Evolutionary conservation across 2,113 vertebrate species (phyloP).

Genomic region (Ptilonorhynchus violaceus): DNA sequence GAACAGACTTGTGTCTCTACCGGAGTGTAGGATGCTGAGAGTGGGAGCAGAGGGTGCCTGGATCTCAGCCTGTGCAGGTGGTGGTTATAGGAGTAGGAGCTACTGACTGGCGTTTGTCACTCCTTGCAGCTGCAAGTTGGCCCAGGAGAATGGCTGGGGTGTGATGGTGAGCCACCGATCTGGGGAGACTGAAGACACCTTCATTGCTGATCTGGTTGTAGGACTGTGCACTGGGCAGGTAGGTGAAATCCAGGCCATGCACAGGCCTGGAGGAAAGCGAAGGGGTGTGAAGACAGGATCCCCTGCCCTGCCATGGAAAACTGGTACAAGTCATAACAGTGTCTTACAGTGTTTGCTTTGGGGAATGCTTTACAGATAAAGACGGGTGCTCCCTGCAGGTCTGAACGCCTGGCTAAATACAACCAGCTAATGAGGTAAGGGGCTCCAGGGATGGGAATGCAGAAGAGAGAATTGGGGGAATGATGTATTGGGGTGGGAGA

Average conservation of each 20-base stretch:
- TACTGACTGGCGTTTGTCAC: not conserved
- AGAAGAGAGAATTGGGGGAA: rapidly evolving
- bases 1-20: not conserved
- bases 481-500: not conserved
- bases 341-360: slow-evolving; percentile 16
- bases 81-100: not conserved
- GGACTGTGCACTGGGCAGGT: slow-evolving; percentile 95
- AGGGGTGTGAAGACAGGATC: not conserved
- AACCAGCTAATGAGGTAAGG: slow-evolving; percentile 94
- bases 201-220: slow-evolving; percentile 93
- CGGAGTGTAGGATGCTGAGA: not conserved
- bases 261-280: not conserved
- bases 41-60: not conserved
- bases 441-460: not conserved
- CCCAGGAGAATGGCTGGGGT: slow-evolving; percentile 94
- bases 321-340: not conserved
- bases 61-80: not conserved
- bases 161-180: slow-evolving; percentile 96
- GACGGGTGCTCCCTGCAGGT: slow-evolving; percentile 92
- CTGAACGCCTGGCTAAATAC: slow-evolving; percentile 93
- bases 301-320: not conserved
- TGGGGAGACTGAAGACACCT: slow-evolving; percentile 92
- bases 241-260: not conserved
- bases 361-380: slow-evolving; percentile 83
- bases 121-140: slow-evolving; percentile 85